Evolutionary conservation across 2,113 vertebrate genomes (phyloP).

Genomic region (Daubentonia madagascariensis): DNA sequence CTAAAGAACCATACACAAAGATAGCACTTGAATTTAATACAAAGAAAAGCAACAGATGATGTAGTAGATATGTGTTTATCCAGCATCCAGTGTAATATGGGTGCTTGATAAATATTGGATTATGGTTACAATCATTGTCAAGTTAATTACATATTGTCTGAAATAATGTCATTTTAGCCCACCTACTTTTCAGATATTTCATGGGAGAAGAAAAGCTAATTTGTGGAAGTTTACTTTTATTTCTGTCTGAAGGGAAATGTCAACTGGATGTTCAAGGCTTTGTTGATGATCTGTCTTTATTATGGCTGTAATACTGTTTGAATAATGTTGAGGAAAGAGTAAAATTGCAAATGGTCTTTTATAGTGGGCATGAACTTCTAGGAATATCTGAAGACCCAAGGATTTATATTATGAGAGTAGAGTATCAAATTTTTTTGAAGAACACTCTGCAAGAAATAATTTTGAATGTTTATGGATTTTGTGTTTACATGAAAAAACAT

Average conservation of each 20-base stretch:
- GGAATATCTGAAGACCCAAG: neutral
- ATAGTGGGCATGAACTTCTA: neutral
- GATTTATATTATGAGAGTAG: neutral
- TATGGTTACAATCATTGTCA: neutral
- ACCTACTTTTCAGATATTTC: neutral
- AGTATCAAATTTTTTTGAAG: neutral
- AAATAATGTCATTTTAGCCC: neutral
- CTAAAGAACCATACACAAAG: neutral
- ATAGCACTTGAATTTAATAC: neutral
- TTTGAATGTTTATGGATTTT: neutral
- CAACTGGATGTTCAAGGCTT: neutral
- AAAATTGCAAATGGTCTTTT: neutral
- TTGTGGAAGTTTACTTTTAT: neutral
- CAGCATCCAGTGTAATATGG: neutral
- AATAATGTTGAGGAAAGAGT: neutral
- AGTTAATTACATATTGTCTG: neutral
- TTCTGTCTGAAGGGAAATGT: neutral
- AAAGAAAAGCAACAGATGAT: neutral
- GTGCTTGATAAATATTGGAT: neutral
- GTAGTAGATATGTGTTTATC: neutral
- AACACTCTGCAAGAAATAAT: neutral
- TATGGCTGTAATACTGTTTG: neutral
- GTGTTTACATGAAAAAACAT: neutral
- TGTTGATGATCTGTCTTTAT: neutral
- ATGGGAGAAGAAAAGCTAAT: neutral